These are phyloP conservation scores for Tapirus terrestris DNA, from an alignment of 2,113 vertebrate species.

Conservation along the genomic window DNA sequence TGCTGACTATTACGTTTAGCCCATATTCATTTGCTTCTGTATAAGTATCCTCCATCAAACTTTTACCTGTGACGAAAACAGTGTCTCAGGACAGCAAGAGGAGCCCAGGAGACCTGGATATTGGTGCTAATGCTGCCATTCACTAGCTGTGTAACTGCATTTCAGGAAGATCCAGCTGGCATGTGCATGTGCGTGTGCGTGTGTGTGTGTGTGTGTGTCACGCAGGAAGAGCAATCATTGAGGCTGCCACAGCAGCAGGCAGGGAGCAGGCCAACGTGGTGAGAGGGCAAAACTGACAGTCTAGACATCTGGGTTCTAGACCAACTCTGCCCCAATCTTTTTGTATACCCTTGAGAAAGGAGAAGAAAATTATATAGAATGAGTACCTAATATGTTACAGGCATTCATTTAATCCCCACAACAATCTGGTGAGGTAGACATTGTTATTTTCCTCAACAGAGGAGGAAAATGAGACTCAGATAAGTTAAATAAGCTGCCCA, in stretches of 20 bases:
- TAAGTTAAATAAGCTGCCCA: not conserved
- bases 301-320: slow-evolving; percentile 34
- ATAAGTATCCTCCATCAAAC: not conserved
- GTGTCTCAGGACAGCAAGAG: not conserved
- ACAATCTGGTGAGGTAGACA: not conserved
- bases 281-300: not conserved
- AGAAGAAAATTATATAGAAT: slow-evolving; percentile 26
- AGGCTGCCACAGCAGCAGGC: not conserved
- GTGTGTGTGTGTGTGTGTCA: not conserved
- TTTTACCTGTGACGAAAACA: not conserved
- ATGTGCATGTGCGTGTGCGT: not conserved
- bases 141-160: not conserved
- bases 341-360: not conserved
- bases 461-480: slow-evolving; percentile 31
- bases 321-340: not conserved
- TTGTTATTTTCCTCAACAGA: not conserved
- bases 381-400: not conserved
- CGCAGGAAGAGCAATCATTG: not conserved
- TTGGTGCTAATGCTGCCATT: not conserved
- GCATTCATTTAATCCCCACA: slow-evolving; percentile 38
- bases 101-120: not conserved
- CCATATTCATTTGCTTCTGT: not conserved
- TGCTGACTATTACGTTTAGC: not conserved
- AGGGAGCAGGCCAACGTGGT: not conserved
- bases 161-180: not conserved